A percentile compares a stretch with the other conserved stretches of the same genome.
Evolutionary conservation across 2,113 vertebrate genomes (phyloP).

Genomic region (Theristicus caerulescens): DNA sequence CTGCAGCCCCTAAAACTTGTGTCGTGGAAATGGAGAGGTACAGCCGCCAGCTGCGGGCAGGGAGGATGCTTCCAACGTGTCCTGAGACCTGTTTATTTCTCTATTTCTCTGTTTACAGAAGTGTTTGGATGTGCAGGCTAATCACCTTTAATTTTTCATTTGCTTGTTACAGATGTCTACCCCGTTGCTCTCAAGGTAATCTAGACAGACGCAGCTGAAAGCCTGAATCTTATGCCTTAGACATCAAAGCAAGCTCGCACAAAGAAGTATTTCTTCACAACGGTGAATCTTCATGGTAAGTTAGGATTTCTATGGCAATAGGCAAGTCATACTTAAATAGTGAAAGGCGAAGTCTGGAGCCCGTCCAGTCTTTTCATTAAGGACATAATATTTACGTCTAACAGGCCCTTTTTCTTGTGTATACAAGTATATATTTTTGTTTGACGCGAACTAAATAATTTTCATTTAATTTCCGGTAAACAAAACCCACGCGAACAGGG

Average conservation of each 20-base stretch:
- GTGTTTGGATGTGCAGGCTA: slow-evolving; percentile 69
- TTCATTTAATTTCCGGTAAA: slow-evolving; percentile 87
- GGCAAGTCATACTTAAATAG: slow-evolving; percentile 98
- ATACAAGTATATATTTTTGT: slow-evolving; percentile 82
- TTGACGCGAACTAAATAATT: slow-evolving; percentile 81
- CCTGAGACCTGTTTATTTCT: slow-evolving; percentile 43
- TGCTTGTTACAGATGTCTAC: slow-evolving; percentile 86
- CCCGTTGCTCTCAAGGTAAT: slow-evolving; percentile 86
- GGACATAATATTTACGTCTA: slow-evolving; percentile 97
- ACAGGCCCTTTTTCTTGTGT: slow-evolving; percentile 80
- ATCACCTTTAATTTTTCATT: slow-evolving; percentile 88
- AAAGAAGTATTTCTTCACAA: slow-evolving; percentile 97
- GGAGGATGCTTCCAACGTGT: slow-evolving; percentile 21
- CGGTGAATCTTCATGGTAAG: slow-evolving; percentile 99
- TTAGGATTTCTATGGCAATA: slow-evolving; percentile 99
- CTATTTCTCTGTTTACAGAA: slow-evolving; percentile 65
- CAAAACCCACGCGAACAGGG: slow-evolving; percentile 83
- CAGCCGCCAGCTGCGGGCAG: not conserved
- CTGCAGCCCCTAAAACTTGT: not conserved
- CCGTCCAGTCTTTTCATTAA: slow-evolving; percentile 89
- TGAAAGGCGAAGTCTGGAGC: slow-evolving; percentile 91
- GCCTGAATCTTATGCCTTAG: slow-evolving; percentile 87
- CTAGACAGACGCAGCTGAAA: slow-evolving; percentile 88
- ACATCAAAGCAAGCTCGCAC: slow-evolving; percentile 95
- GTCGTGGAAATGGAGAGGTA: not conserved